Evolutionary conservation across 1,140 invertebrate species (phyloP).

Genomic region (Drosophila lowei): DNA sequence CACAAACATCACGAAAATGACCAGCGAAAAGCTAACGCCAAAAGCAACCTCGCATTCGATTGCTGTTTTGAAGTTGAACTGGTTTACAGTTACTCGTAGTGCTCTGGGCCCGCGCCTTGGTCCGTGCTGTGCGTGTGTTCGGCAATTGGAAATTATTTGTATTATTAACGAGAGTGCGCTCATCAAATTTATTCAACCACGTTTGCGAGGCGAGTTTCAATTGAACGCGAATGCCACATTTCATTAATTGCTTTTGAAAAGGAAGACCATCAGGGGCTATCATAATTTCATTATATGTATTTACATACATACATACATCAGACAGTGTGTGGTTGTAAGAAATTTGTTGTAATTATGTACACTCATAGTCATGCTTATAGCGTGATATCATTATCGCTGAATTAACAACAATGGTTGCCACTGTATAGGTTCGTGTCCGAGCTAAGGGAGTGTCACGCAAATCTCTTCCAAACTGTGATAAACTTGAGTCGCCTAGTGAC

Average conservation of each 20-base stretch:
- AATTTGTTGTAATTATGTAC: background rate
- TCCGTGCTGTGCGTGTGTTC: slow-evolving; percentile 63
- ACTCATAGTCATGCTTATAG: slow-evolving; percentile 3
- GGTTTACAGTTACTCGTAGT: slow-evolving; percentile 67
- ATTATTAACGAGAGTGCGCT: slow-evolving; percentile 46
- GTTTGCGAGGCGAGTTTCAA: slow-evolving; percentile 43
- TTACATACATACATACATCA: background rate
- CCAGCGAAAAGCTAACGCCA: slow-evolving; percentile 59
- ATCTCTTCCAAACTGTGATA: too few species aligned
- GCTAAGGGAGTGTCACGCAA: background rate
- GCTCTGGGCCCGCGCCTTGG: slow-evolving; percentile 16
- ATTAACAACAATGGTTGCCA: too few species aligned
- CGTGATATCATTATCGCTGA: slow-evolving; percentile 4
- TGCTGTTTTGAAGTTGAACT: slow-evolving; percentile 79
- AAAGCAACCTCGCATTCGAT: slow-evolving; percentile 59
- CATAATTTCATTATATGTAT: slow-evolving; percentile 1
- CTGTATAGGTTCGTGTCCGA: slow-evolving; percentile 15
- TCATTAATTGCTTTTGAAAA: slow-evolving; percentile 27
- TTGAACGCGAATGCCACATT: slow-evolving; percentile 25
- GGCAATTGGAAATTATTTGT: slow-evolving; percentile 43
- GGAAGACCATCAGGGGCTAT: background rate
- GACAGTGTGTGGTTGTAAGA: too few species aligned
- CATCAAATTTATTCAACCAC: slow-evolving; percentile 23
- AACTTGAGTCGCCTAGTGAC: too few species aligned
- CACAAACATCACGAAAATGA: slow-evolving; percentile 65